Base-by-base conservation (phyloP, 2,113 vertebrate genomes). In the Aythya baeri region DNA sequence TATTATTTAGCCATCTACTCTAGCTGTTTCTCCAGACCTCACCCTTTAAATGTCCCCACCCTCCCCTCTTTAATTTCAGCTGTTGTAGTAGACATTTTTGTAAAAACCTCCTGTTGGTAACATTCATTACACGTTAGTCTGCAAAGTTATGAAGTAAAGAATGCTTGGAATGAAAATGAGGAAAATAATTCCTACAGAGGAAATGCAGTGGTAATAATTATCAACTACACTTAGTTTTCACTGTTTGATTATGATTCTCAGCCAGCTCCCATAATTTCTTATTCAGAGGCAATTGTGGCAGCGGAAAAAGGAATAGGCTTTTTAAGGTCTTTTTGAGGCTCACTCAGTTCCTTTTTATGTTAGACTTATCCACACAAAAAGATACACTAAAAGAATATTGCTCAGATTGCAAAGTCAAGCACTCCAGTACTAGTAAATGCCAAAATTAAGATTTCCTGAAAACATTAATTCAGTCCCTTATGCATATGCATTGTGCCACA, bases 391-490 rank as follows among this genome's bases (percentile, higher is more conserved):
- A 87, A 86, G 57, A 93, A 95, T 95, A 87, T 76, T 82, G 77
- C 62, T 84, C 68, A 78, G 76, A 89, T 82, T 96, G 83, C 61
- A 91, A 88, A 96, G 81, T 91, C 88, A 94, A 94, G 41, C 46
- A 72, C 89, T 92, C 66, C 74, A 88, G 27, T 38, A 27, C 27
- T 57, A 91, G 76, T 61, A 95, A 97, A 90, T 88, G 93, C 52
- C 76, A 95, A 94, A 96, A 96, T 76, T 94, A 90, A 94, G 86
- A 94, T 84, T 92, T 95, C 62, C 62, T 93, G 66, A 94, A 95
- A 93, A 90, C 44, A 88, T 92, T 90, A 75, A 88, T 94, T 93
- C 91, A 88, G 58, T 62, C 57, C 54, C 90, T 92, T 86, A 90
- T 96, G 57, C 57, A 83, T 90, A 94, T 23, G 38, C 86, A 93